Base-by-base conservation (phyloP, 2,888 invertebrate genomes). In the Andrena bucephala region DNA sequence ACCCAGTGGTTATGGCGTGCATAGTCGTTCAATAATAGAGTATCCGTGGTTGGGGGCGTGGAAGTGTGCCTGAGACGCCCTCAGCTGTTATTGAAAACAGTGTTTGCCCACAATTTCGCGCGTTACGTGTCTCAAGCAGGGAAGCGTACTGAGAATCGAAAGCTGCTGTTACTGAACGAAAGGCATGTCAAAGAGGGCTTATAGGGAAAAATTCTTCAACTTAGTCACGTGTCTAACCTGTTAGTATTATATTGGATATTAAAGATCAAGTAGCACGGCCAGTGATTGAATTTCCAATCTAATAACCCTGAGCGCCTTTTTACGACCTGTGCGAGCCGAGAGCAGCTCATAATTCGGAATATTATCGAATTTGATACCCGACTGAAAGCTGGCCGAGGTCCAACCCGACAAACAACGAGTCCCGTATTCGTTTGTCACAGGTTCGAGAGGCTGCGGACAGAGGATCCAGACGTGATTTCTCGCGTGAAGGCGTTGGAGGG, bases 401-500 rank as follows among this genome's bases (percentile, higher is more conserved):
- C 71, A 59, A 66, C 3, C 1, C 57, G 13, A 50, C 31, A n/a
- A 24, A 5, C 65, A 29, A 59, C 52, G 27, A 60, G 29, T 31
- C 7, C 20, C 10, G 10, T 0, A 31, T 31, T 27, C 13, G 31
- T 76, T 48, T 29, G 67, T 4, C 62, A n/a, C 83, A 93, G 93
- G 62, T 93, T 86, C 74, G 92, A 91, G 62, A 86, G 93, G 66
- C 74, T 93, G 31, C 89, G 89, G 8, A 89, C 90, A 24, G 81
- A 90, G 68, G 83, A 83, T 0, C 89, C 92, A 1, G 66, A 85
- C 10, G 92, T 92, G 70, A 73, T 90, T 16, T 72, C 80, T 4
- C 89, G 91, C 6, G 87, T 93, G 27, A 83, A 75, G 27, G 70
- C 69, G 16, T 77, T 91, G 33, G 92, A 93, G 68, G 93, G 93